A percentile compares a stretch with the other conserved stretches of the same genome.
Conservation (phyloP, 1,140 invertebrate species). For the Trinorchestia longiramus region DNA sequence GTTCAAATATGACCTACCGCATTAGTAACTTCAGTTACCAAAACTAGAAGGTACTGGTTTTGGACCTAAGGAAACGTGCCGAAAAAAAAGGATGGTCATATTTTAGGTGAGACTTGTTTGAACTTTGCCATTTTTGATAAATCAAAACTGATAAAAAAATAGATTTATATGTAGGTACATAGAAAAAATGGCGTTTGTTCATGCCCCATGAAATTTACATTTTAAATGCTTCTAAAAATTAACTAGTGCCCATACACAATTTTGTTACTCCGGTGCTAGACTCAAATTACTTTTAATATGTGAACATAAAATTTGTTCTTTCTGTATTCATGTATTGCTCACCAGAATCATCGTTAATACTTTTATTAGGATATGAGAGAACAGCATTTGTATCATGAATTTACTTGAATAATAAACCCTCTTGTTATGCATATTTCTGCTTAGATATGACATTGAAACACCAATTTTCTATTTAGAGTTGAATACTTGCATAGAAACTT, state of each 20-base stretch:
- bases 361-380: background rate
- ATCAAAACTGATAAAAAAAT: no score
- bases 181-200: no score
- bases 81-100: no score
- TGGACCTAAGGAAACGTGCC: no score
- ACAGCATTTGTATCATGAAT: background rate
- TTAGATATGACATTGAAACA: background rate
- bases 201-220: no score
- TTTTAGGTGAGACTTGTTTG: no score
- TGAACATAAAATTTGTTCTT: background rate
- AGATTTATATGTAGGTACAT: no score
- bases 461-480: background rate
- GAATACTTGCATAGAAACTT: background rate
- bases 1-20: no score
- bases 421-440: background rate
- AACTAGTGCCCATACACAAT: background rate
- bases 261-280: background rate
- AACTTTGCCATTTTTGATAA: no score
- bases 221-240: no score
- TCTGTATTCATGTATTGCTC: background rate
- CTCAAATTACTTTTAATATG: background rate
- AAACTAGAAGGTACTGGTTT: no score
- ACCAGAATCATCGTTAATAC: background rate
- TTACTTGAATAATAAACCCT: background rate
- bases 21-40: no score